Evolutionary conservation across 2,113 vertebrate species (phyloP).

Genomic region (Equus quagga): DNA sequence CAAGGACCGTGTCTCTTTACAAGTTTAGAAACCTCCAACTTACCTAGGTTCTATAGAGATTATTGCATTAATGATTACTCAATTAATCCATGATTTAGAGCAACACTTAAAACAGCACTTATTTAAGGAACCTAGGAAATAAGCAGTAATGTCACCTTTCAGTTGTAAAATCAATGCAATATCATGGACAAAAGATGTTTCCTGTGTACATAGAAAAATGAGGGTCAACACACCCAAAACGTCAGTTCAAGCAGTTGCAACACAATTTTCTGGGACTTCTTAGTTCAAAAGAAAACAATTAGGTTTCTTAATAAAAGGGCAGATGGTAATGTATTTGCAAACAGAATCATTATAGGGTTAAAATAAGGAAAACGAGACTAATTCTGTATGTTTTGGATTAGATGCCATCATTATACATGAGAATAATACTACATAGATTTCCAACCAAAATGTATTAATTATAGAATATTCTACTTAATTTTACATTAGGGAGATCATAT

Average conservation of each 20-base stretch:
- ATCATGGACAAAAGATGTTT: background rate
- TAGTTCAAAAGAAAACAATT: conserved; percentile 16
- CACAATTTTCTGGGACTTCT: background rate
- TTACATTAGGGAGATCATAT: background rate
- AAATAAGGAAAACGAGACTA: conserved; percentile 5
- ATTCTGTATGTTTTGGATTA: conserved; percentile 9
- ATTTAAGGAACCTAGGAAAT: background rate
- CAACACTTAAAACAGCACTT: background rate
- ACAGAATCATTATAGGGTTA: background rate
- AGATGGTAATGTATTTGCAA: conserved; percentile 32
- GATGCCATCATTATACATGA: background rate
- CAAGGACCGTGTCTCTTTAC: background rate
- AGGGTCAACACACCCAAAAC: background rate
- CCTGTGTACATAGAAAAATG: background rate
- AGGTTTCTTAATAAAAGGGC: background rate
- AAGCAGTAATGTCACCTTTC: background rate
- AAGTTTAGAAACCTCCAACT: background rate
- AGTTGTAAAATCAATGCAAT: conserved; percentile 28
- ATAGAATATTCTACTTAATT: background rate
- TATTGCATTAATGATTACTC: background rate
- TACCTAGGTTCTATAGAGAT: background rate
- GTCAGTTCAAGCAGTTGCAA: background rate
- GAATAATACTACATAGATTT: background rate
- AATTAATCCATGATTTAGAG: conserved; percentile 28
- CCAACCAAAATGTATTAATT: background rate